A percentile compares a stretch with the other conserved stretches of the same genome.
Conservation (phyloP, 2,797 vertebrate genomes). For the Distichodus sexfasciatus region DNA sequence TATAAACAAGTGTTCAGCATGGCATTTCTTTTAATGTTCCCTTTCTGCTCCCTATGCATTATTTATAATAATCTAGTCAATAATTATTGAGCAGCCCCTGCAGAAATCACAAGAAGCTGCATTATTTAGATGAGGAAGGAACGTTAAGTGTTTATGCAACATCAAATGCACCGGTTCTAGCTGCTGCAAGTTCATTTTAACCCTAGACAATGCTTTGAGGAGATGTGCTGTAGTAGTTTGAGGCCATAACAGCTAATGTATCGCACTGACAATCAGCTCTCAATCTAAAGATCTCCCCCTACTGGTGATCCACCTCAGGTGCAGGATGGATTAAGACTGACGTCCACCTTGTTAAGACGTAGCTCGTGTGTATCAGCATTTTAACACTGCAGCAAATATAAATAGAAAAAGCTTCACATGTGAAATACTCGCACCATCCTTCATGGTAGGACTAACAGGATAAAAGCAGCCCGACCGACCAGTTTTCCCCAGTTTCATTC, state of each 20-base stretch:
- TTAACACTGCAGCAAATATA: neutral
- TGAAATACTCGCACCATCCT: neutral
- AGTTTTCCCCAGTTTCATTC: neutral
- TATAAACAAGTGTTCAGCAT: neutral
- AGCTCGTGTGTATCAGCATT: no score
- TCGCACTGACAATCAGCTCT: neutral
- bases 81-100: constrained; percentile 20
- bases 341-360: no score
- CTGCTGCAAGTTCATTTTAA: neutral
- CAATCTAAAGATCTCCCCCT: constrained; percentile 51
- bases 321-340: no score
- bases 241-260: neutral
- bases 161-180: neutral
- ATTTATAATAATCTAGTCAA: constrained; percentile 36
- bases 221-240: neutral
- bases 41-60: constrained; percentile 19
- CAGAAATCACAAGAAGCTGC: constrained; percentile 18
- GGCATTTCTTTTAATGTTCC: neutral
- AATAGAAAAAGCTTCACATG: neutral
- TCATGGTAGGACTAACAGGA: neutral
- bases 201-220: neutral
- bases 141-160: neutral
- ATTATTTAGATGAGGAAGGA: constrained; percentile 33
- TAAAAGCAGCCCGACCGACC: neutral
- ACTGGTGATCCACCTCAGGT: constrained; percentile 28